These are phyloP conservation scores for Phocides pigmalion DNA, from an alignment of 1,140 invertebrate species.

Conservation along the genomic window DNA sequence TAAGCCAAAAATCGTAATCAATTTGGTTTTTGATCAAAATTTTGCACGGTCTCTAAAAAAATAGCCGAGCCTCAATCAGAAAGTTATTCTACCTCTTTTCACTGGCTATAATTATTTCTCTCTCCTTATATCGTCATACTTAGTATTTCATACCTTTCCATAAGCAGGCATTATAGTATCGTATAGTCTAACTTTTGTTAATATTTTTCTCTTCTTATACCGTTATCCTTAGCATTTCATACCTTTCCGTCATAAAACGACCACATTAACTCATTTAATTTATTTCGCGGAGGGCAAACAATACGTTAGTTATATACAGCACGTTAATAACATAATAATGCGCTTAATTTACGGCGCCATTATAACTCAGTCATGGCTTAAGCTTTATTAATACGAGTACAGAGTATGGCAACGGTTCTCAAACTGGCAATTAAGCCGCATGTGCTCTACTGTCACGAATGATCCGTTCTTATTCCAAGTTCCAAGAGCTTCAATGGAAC, in stretches of 20 bases:
- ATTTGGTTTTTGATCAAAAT: too few species aligned
- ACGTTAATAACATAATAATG: conserved; percentile 56
- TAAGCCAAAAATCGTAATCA: too few species aligned
- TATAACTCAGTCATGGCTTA: conserved; percentile 52
- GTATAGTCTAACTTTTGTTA: too few species aligned
- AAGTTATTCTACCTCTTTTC: too few species aligned
- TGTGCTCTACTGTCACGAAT: neutral
- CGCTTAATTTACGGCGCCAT: conserved; percentile 58
- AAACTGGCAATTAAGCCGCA: neutral
- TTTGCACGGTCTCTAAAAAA: too few species aligned
- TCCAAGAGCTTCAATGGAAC: too few species aligned
- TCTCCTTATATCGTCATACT: neutral
- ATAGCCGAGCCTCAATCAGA: too few species aligned
- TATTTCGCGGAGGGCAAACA: conserved; percentile 40
- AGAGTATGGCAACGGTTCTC: conserved; percentile 1
- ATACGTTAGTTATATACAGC: conserved; percentile 43
- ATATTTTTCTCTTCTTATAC: neutral
- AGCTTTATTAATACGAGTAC: conserved; percentile 55
- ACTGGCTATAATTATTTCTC: too few species aligned
- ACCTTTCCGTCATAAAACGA: conserved; percentile 9
- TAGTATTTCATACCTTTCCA: neutral
- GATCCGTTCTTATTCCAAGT: neutral
- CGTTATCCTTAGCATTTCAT: conserved; percentile 8
- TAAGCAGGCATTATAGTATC: too few species aligned
- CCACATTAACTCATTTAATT: conserved; percentile 40